phyloP scores from a whole-genome alignment of 2,888 invertebrate species.

The Spialia ferax region DNA sequence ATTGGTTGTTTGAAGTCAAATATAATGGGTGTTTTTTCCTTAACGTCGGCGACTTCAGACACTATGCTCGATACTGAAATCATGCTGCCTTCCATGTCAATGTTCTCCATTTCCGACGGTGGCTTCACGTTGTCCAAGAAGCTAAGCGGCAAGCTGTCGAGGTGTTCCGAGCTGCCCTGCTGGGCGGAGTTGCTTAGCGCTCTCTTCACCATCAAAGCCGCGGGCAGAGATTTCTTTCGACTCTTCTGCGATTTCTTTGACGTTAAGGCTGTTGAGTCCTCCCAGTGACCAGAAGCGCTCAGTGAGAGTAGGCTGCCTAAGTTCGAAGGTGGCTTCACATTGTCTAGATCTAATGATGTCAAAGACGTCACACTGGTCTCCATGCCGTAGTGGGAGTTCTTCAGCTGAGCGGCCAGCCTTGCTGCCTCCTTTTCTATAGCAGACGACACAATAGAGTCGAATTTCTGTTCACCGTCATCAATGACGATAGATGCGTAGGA shows the following conservation, averaged over 20 bases:
- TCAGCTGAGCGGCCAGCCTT: slow-evolving; percentile 84
- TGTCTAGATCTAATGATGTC: slow-evolving; percentile 90
- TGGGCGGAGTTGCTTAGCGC: slow-evolving; percentile 88
- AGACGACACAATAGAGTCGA: slow-evolving; percentile 89
- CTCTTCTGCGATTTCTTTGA: slow-evolving; percentile 74
- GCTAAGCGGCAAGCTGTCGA: slow-evolving; percentile 86
- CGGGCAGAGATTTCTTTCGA: slow-evolving; percentile 90
- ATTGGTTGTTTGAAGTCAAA: slow-evolving; percentile 87
- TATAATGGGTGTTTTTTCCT: slow-evolving; percentile 76
- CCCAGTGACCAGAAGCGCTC: slow-evolving; percentile 82
- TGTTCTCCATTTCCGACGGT: slow-evolving; percentile 92
- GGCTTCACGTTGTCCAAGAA: slow-evolving; percentile 94
- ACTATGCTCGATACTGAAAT: slow-evolving; percentile 94
- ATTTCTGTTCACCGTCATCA: slow-evolving; percentile 83
- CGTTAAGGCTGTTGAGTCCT: slow-evolving; percentile 64
- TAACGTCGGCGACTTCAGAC: slow-evolving; percentile 90
- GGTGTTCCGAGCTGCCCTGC: slow-evolving; percentile 88
- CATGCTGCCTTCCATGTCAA: slow-evolving; percentile 94
- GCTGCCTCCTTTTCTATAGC: slow-evolving; percentile 92
- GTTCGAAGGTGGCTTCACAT: slow-evolving; percentile 92
- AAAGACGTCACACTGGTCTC: slow-evolving; percentile 88
- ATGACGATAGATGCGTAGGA: slow-evolving; percentile 65
- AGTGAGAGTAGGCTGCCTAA: slow-evolving; percentile 89
- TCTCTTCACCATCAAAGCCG: slow-evolving; percentile 90
- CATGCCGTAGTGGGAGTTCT: slow-evolving; percentile 70